Conservation (phyloP, 2,797 vertebrate species). For the Picus viridis region DNA sequence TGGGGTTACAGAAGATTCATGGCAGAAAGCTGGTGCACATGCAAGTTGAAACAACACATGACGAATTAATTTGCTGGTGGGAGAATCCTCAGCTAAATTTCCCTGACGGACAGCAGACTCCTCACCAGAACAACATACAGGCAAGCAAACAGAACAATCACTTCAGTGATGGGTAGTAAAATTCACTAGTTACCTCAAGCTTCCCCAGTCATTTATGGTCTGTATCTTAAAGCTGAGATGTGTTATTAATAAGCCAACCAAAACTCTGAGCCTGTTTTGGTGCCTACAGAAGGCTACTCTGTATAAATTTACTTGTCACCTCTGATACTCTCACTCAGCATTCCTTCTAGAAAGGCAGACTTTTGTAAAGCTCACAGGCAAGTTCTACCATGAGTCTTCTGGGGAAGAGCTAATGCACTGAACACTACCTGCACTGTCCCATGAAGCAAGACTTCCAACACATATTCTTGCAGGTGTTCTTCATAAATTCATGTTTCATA, state of each 20-base stretch:
- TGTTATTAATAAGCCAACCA: background rate
- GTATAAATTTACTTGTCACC: background rate
- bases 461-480: background rate
- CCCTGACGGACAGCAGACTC: background rate
- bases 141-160: background rate
- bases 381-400: background rate
- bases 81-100: background rate
- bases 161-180: background rate
- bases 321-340: background rate
- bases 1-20: background rate
- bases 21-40: accelerated
- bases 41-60: background rate
- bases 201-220: background rate
- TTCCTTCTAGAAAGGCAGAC: background rate
- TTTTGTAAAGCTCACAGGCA: background rate
- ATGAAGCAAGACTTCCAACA: background rate
- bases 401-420: background rate
- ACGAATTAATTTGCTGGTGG: background rate
- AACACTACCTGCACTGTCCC: background rate
- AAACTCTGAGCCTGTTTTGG: background rate
- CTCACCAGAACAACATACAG: background rate
- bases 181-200: background rate
- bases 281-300: background rate
- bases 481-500: background rate
- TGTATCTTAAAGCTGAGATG: background rate